A percentile compares a stretch with the other conserved stretches of the same genome.
These are phyloP conservation scores for Oceanodroma leucorhoa DNA, from an alignment of 2,797 vertebrate species.

Conservation along the genomic window DNA sequence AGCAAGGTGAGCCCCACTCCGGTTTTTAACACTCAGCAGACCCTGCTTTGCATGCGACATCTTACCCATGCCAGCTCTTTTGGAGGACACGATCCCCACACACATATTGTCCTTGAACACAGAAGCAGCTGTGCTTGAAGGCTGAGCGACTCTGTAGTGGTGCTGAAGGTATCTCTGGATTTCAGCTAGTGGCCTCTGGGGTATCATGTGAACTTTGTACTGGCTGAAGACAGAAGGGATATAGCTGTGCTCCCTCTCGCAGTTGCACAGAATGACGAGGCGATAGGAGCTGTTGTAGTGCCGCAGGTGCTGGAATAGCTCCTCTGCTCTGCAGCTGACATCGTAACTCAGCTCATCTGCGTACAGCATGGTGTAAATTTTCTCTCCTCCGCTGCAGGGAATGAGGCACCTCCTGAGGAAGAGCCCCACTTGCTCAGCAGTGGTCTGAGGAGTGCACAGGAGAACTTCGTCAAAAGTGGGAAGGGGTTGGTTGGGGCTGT, in stretches of 20 bases:
- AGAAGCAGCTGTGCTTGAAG: constrained; percentile 77
- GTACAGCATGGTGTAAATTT: constrained; percentile 87
- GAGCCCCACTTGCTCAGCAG: constrained; percentile 87
- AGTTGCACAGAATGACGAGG: constrained; percentile 88
- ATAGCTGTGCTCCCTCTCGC: constrained; percentile 87
- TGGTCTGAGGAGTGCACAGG: constrained; percentile 85
- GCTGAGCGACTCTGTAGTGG: constrained; percentile 79
- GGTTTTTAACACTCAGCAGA: neutral
- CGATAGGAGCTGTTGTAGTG: constrained; percentile 72
- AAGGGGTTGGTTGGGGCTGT: constrained; percentile 76
- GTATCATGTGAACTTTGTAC: constrained; percentile 84
- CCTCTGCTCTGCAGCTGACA: constrained; percentile 84
- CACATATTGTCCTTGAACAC: constrained; percentile 82
- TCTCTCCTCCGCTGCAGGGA: constrained; percentile 66
- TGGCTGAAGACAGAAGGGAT: constrained; percentile 92
- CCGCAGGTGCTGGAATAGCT: constrained; percentile 82
- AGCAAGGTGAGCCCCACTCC: neutral
- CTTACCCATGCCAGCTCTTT: constrained; percentile 90
- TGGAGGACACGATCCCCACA: constrained; percentile 88
- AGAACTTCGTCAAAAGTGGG: constrained; percentile 92
- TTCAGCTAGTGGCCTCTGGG: constrained; percentile 71
- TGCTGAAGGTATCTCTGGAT: constrained; percentile 83
- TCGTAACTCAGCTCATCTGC: constrained; percentile 91
- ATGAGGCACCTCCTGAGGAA: constrained; percentile 89
- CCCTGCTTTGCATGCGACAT: rapidly evolving